Percentiles rank a stretch among this genome's conserved stretches.
Conservation (phyloP, 1,140 invertebrate genomes). For the Brachionus paranguensis region DNA sequence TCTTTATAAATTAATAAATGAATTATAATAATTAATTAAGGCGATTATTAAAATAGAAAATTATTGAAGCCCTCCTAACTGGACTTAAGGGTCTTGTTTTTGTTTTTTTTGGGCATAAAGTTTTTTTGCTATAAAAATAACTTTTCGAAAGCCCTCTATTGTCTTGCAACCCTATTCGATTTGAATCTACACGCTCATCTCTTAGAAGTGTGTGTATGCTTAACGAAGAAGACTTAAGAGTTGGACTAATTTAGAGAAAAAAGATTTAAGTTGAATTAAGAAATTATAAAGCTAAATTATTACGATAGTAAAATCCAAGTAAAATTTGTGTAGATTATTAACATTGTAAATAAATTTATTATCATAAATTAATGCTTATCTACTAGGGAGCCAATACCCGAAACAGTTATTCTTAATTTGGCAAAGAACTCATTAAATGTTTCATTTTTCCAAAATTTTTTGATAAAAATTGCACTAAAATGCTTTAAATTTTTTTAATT, state of each 20-base stretch:
- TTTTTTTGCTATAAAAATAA: background rate
- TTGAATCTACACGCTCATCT: background rate
- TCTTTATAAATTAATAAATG: background rate
- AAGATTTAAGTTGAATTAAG: constrained; percentile 12
- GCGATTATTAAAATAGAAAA: background rate
- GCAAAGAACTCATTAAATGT: background rate
- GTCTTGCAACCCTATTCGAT: background rate
- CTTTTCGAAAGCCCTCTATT: background rate
- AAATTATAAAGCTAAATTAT: background rate
- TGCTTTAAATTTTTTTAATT: no score
- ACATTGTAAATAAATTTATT: constrained; percentile 3
- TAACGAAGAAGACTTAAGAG: background rate
- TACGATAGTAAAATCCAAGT: background rate
- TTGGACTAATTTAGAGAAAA: constrained; percentile 1
- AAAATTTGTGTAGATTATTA: background rate
- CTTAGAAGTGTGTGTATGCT: background rate
- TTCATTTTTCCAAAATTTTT: background rate
- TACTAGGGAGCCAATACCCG: background rate
- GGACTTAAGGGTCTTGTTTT: background rate
- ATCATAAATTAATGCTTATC: background rate
- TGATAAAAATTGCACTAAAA: background rate
- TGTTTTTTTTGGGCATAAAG: background rate
- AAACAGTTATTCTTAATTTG: background rate
- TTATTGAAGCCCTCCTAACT: background rate
- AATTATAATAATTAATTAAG: constrained; percentile 31